Percentiles rank a stretch among this genome's conserved stretches.
phyloP scores from a whole-genome alignment of 2,888 invertebrate species.

The Pogonocherus hispidulus region DNA sequence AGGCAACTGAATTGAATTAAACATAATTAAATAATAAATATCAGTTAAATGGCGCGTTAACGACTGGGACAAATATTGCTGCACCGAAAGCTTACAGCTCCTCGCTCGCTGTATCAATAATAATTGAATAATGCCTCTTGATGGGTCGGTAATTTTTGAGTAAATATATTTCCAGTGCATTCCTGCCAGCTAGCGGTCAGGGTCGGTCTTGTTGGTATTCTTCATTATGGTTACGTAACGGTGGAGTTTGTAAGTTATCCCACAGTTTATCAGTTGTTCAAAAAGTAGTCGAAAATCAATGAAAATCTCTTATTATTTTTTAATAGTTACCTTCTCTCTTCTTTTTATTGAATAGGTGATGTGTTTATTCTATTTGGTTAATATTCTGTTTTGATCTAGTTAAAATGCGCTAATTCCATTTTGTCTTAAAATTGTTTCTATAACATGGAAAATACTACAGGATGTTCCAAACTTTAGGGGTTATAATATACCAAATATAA shows the following conservation, averaged over 20 bases:
- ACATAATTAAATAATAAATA: conserved; percentile 24
- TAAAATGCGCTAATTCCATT: no score
- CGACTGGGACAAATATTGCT: conserved; percentile 23
- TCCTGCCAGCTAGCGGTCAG: background rate
- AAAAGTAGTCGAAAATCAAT: no score
- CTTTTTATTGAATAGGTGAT: no score
- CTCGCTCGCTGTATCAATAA: background rate
- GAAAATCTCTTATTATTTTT: no score
- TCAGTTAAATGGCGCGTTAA: conserved; percentile 23
- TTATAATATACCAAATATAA: no score
- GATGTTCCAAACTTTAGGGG: no score
- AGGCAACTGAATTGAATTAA: conserved; percentile 22
- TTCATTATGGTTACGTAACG: background rate
- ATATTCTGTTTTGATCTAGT: no score
- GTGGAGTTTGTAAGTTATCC: background rate
- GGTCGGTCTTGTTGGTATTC: background rate
- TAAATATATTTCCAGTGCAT: conserved; percentile 4
- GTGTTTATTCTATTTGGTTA: no score
- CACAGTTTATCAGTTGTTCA: no score
- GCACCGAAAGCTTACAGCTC: background rate
- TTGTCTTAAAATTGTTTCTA: no score
- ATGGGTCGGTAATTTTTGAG: background rate
- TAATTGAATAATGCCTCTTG: background rate
- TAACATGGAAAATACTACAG: no score
- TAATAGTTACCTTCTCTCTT: no score